Evolutionary conservation across 2,113 vertebrate species (phyloP).

Genomic region (Dromas ardeola): DNA sequence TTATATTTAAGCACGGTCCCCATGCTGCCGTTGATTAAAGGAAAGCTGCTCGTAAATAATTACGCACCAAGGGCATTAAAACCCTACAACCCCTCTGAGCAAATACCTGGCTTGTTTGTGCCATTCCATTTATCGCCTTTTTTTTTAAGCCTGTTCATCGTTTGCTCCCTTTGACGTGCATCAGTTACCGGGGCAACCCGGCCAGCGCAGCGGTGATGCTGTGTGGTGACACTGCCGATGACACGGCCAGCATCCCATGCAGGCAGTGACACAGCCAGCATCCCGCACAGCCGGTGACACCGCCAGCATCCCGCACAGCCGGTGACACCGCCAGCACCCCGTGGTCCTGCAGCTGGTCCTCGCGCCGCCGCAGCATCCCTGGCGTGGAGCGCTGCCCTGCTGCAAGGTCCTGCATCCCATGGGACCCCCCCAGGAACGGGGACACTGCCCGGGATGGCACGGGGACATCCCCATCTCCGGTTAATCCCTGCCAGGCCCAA

Average conservation of each 20-base stretch:
- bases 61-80: background rate
- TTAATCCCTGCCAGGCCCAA: background rate
- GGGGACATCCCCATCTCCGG: fast-evolving
- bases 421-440: fast-evolving
- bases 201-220: background rate
- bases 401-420: fast-evolving
- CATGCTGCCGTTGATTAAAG: background rate
- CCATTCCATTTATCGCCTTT: background rate
- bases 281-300: background rate
- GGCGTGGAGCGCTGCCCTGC: background rate
- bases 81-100: background rate
- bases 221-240: background rate
- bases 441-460: fast-evolving
- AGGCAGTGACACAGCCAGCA: background rate
- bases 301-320: too few relatives aligned
- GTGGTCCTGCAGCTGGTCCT: background rate
- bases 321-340: background rate
- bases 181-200: constrained; percentile 38
- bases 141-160: background rate
- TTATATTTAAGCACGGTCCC: background rate
- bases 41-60: background rate
- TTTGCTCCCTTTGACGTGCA: background rate
- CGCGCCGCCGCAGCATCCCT: background rate
- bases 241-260: background rate
- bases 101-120: background rate